Conservation (phyloP, 2,888 invertebrate genomes). For the Cheilosia impressa region DNA sequence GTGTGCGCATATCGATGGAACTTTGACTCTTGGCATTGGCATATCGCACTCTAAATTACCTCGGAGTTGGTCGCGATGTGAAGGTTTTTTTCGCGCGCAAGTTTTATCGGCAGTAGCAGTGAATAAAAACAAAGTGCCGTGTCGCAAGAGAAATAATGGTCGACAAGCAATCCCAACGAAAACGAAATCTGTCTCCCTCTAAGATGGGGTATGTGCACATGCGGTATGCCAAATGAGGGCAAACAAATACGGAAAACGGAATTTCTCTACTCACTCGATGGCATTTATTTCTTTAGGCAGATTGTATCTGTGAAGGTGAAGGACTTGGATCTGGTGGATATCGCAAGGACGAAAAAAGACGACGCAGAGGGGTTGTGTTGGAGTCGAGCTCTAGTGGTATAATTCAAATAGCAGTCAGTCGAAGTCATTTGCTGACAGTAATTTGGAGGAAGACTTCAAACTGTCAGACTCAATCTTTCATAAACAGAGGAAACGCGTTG, state of each 20-base stretch:
- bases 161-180: background rate
- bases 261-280: background rate
- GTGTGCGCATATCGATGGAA: conserved; percentile 68
- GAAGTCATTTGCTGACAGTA: too few relatives aligned
- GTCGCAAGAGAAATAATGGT: background rate
- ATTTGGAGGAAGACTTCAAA: too few relatives aligned
- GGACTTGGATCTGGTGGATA: too few relatives aligned
- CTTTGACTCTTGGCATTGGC: conserved; percentile 75
- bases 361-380: too few relatives aligned
- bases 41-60: conserved; percentile 72
- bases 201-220: background rate
- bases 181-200: background rate
- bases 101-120: conserved; percentile 7
- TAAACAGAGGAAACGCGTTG: too few relatives aligned
- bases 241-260: background rate
- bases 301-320: too few relatives aligned
- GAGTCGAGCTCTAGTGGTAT: too few relatives aligned
- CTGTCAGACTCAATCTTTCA: too few relatives aligned
- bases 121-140: background rate
- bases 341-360: too few relatives aligned
- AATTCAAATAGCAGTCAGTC: too few relatives aligned
- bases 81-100: conserved; percentile 16
- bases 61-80: conserved; percentile 39
- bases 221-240: background rate
- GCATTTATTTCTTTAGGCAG: too few relatives aligned